Evolutionary conservation across 2,113 vertebrate genomes (phyloP).

Genomic region (Calidris pygmaea): DNA sequence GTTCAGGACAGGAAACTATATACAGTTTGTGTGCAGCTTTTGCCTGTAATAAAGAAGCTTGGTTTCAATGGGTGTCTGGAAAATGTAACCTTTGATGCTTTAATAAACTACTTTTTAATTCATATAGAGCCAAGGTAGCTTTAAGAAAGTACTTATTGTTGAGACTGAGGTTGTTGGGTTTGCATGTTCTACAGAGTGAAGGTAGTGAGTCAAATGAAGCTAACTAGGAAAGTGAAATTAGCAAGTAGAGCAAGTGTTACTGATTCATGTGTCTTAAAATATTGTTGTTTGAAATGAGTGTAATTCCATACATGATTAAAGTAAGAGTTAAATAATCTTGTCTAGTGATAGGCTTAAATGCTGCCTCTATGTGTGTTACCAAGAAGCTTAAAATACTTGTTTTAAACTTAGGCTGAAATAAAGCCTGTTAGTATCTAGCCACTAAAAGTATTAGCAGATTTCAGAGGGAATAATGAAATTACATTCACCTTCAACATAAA

Average conservation of each 20-base stretch:
- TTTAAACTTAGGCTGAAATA: not conserved
- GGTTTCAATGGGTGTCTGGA: not conserved
- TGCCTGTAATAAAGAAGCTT: not conserved
- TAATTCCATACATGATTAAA: not conserved
- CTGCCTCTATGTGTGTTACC: not conserved
- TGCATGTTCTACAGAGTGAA: not conserved
- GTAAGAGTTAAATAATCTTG: not conserved
- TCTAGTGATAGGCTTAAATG: not conserved
- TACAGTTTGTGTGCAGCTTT: not conserved
- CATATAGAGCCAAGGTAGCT: not conserved
- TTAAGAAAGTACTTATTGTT: not conserved
- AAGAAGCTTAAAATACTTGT: not conserved
- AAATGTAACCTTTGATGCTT: not conserved
- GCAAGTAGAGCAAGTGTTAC: not conserved
- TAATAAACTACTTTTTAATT: not conserved
- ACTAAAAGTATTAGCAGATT: not conserved
- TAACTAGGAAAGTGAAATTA: not conserved
- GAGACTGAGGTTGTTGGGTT: not conserved
- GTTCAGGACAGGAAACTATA: not conserved
- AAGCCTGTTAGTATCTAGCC: not conserved
- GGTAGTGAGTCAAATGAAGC: not conserved
- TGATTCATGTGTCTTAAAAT: not conserved
- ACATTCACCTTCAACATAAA: not conserved
- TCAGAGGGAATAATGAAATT: not conserved
- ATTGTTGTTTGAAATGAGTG: not conserved